phyloP scores from a whole-genome alignment of 64 coral and sea anemone species.

The Actinia tenebrosa region DNA sequence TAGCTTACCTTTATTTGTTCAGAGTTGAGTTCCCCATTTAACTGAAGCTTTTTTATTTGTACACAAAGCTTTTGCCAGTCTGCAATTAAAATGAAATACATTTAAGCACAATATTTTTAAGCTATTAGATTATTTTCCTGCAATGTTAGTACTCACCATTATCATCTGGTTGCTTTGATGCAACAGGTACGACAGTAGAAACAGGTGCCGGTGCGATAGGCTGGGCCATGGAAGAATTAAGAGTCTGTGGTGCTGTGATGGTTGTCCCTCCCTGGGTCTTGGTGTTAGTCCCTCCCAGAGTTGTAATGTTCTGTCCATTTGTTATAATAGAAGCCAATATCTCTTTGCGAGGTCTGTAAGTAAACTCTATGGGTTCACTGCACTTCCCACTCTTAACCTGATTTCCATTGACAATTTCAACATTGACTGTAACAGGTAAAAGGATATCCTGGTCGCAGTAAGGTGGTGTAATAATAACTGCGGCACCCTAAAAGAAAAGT shows the following conservation, averaged over 20 bases:
- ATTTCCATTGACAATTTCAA: constrained; percentile 64
- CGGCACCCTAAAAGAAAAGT: constrained; percentile 63
- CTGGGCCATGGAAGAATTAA: background rate
- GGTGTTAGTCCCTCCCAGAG: constrained; percentile 40
- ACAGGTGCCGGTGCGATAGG: background rate
- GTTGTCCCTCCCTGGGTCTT: constrained; percentile 52
- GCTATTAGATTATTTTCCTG: background rate
- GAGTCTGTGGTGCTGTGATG: constrained; percentile 22
- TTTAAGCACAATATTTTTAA: background rate
- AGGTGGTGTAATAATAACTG: constrained; percentile 73
- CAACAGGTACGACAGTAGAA: background rate
- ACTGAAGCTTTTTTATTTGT: constrained; percentile 51
- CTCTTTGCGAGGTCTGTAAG: constrained; percentile 60
- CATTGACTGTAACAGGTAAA: constrained; percentile 73
- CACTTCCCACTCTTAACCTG: constrained; percentile 79
- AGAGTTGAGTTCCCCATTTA: constrained; percentile 45
- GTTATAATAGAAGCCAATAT: constrained; percentile 25
- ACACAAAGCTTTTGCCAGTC: constrained; percentile 65
- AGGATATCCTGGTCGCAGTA: constrained; percentile 69
- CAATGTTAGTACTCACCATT: constrained; percentile 11
- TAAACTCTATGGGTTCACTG: constrained; percentile 92
- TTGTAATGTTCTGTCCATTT: constrained; percentile 48
- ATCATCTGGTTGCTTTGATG: background rate
- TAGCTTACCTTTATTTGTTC: constrained; percentile 56
- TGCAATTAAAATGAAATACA: background rate